These are phyloP conservation scores for Phodopus roborovskii DNA, from an alignment of 2,113 vertebrate species.

Conservation along the genomic window DNA sequence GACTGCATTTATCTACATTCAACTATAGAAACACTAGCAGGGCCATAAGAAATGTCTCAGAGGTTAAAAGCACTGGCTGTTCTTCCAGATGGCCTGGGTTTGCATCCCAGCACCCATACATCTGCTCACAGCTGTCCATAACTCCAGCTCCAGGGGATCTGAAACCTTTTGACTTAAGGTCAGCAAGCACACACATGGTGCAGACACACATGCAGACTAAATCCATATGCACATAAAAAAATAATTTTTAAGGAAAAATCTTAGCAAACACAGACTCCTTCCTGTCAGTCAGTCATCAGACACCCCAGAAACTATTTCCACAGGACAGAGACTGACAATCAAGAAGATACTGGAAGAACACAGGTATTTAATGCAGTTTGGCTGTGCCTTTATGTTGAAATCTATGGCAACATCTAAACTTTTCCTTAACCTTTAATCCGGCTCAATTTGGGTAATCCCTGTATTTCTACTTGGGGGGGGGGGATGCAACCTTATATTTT, in stretches of 20 bases:
- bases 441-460: not conserved
- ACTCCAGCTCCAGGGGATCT: not conserved
- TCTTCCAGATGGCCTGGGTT: not conserved
- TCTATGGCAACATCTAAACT: not conserved
- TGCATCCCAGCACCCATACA: not conserved
- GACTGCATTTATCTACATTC: not conserved
- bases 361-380: conserved; percentile 1
- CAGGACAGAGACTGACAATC: not conserved
- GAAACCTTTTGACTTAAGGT: not conserved
- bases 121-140: not conserved
- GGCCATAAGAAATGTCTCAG: not conserved
- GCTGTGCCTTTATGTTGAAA: not conserved
- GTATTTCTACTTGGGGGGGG: conserved; percentile 10
- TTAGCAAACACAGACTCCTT: not conserved
- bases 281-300: not conserved
- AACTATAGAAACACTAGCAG: not conserved
- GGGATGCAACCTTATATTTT: not conserved
- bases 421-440: not conserved
- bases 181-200: not conserved
- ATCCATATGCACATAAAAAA: not conserved
- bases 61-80: not conserved
- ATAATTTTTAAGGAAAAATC: not conserved
- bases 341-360: not conserved
- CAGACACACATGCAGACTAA: not conserved
- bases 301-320: not conserved